phyloP scores from a whole-genome alignment of 2,797 vertebrate species.

The Bradypodion pumilum region DNA sequence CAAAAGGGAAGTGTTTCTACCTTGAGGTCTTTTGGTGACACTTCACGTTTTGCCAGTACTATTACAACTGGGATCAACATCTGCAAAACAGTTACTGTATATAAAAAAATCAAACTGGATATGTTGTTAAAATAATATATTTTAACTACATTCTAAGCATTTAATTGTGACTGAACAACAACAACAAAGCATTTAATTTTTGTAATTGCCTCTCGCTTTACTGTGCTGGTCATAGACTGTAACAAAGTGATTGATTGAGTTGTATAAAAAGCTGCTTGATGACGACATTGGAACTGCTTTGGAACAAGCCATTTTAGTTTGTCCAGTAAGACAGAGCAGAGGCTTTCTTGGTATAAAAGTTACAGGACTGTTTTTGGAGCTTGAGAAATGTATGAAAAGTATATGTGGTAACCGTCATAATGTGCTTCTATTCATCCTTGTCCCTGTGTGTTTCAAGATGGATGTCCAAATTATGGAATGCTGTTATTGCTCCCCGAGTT shows the following conservation, averaged over 20 bases:
- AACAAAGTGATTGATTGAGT: too few relatives aligned
- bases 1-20: background rate
- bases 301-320: constrained; percentile 16
- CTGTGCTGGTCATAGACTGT: too few relatives aligned
- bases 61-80: background rate
- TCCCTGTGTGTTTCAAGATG: constrained; percentile 77
- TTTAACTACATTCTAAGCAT: too few relatives aligned
- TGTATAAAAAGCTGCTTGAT: background rate
- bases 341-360: background rate
- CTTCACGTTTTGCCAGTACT: background rate
- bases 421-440: background rate
- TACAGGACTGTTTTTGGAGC: background rate
- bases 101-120: too few relatives aligned
- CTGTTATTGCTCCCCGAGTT: constrained; percentile 89
- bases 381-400: constrained; percentile 9
- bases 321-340: background rate
- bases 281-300: background rate
- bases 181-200: too few relatives aligned
- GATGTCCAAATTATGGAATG: constrained; percentile 93
- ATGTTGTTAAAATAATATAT: too few relatives aligned
- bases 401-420: background rate
- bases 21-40: background rate
- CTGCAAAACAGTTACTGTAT: background rate
- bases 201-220: too few relatives aligned
- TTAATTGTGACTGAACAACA: too few relatives aligned